phyloP scores from a whole-genome alignment of 2,113 vertebrate genomes.

The Trematomus loennbergii region DNA sequence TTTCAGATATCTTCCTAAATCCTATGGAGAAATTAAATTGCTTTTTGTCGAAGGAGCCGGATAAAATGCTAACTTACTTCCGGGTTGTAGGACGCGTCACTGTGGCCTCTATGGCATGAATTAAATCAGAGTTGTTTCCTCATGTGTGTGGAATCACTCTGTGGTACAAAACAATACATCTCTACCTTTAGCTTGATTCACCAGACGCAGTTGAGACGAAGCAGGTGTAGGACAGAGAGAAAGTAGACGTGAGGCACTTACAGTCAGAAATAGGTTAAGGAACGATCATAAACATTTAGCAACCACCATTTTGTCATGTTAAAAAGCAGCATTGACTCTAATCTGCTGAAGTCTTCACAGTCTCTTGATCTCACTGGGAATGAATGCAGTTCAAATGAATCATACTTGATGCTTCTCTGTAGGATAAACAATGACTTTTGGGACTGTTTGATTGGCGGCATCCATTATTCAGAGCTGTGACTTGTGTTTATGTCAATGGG shows the following conservation, averaged over 20 bases:
- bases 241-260: constrained; percentile 70
- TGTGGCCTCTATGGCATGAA: background rate
- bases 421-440: constrained; percentile 38
- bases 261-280: constrained; percentile 33
- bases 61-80: no score
- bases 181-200: background rate
- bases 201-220: constrained; percentile 22
- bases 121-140: background rate
- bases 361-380: background rate
- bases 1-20: no score
- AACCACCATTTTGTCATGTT: constrained; percentile 19
- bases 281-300: constrained; percentile 30
- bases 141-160: background rate
- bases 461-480: constrained; percentile 23
- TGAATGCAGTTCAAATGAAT: constrained; percentile 29
- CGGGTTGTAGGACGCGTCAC: no score
- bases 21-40: no score
- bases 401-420: constrained; percentile 11
- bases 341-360: background rate
- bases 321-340: constrained; percentile 24
- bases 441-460: constrained; percentile 19
- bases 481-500: constrained; percentile 21
- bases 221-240: constrained; percentile 19
- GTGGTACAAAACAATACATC: background rate
- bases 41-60: no score